These are phyloP conservation scores for Sinocyclocheilus rhinocerous DNA, from an alignment of 2,113 vertebrate species.

Conservation along the genomic window DNA sequence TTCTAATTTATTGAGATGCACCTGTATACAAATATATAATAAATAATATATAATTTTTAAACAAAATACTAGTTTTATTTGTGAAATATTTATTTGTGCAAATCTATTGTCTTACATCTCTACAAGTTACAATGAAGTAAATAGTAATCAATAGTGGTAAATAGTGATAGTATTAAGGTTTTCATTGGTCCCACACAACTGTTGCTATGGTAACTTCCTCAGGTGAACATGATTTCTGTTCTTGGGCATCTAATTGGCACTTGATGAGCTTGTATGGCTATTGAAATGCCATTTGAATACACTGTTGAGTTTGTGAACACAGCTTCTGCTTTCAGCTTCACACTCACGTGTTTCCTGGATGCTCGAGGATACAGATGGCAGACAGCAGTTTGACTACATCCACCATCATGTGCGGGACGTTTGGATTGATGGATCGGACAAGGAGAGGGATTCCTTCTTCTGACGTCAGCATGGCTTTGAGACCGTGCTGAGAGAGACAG, in stretches of 20 bases:
- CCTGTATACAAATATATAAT: not conserved
- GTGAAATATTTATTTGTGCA: not conserved
- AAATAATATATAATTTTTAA: not conserved
- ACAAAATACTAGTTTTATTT: not conserved
- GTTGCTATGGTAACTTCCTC: not conserved
- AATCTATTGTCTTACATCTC: not conserved
- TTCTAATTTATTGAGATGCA: too few relatives aligned
- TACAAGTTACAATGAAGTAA: not conserved
- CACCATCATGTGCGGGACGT: conserved; percentile 87
- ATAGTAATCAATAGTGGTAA: not conserved
- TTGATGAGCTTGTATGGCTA: not conserved
- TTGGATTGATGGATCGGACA: conserved; percentile 84
- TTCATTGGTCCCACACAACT: not conserved
- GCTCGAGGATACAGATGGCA: conserved; percentile 87
- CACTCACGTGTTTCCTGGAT: conserved; percentile 84
- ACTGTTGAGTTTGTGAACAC: not conserved
- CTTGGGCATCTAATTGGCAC: not conserved
- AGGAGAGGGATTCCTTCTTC: conserved; percentile 84
- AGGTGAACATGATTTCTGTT: not conserved
- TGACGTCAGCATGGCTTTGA: conserved; percentile 86
- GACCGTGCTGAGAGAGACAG: conserved; percentile 78
- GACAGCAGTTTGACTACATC: conserved; percentile 87
- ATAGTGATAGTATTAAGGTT: not conserved
- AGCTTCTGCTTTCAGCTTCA: not conserved
- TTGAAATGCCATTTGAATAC: not conserved